Conservation (phyloP, 2,888 invertebrate genomes). For the Sipha maydis region DNA sequence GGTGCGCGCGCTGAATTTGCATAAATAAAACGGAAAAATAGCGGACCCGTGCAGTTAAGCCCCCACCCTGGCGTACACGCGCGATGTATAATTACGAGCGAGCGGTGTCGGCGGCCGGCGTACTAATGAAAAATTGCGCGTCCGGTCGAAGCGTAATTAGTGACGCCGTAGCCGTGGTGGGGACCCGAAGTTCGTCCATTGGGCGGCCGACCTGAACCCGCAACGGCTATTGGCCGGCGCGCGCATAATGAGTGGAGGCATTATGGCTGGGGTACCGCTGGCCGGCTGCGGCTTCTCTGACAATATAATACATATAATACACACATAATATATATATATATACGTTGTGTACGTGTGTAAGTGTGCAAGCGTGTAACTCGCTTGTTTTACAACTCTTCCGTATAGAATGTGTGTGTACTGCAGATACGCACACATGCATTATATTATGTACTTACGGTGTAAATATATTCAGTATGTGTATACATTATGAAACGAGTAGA, state of each 20-base stretch:
- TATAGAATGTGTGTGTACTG: background rate
- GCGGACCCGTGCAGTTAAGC: constrained; percentile 3
- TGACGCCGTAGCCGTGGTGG: constrained; percentile 25
- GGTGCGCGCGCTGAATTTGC: background rate
- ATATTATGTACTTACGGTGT: too few species aligned
- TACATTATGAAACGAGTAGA: background rate
- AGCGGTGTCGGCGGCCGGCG: constrained; percentile 25
- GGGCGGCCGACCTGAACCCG: constrained; percentile 46
- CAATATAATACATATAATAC: background rate
- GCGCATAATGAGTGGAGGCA: constrained; percentile 30
- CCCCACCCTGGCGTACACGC: background rate
- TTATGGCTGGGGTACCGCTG: constrained; percentile 36
- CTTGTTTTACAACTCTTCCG: background rate
- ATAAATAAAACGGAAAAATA: constrained; percentile 29
- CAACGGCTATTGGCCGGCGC: constrained; percentile 46
- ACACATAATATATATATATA: background rate
- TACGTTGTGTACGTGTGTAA: background rate
- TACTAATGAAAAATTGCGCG: constrained; percentile 58
- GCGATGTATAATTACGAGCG: background rate
- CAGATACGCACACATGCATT: background rate
- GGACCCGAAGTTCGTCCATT: constrained; percentile 50
- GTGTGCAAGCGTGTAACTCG: background rate
- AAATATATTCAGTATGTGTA: background rate
- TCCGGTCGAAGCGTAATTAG: constrained; percentile 57
- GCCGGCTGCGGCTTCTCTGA: background rate